Base-by-base conservation (phyloP, 1,140 invertebrate species). In the Hyles euphorbiae region DNA sequence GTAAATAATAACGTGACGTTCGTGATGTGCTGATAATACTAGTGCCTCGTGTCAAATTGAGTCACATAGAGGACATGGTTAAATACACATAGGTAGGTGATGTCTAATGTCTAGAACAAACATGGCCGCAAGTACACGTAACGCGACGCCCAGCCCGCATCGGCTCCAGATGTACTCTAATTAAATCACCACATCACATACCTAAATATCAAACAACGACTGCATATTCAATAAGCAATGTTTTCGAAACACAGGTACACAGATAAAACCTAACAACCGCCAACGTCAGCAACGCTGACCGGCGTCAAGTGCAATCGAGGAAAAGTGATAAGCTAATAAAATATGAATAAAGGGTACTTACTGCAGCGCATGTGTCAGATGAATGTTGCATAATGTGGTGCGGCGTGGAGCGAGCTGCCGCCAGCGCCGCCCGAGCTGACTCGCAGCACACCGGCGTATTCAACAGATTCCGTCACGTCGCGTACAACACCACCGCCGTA, bases 21-120 rank as follows among this genome's bases (percentile, higher is more conserved):
- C 53, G 12, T 63, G 49, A 53, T 53, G 50, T 11, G 11, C 9
- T 63, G 66, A 72, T 68, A 68, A 67, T 45, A 48, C 48, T 52
- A 52, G 56, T 61, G 57, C 51, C 48, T 71, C 36, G 44, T 58
- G 48, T 50, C 43, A 54, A 44, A 57, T 53, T 60, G 60, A 68
- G 61, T 68, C 60, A 61, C 48, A 46, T 67, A 67, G 61, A 73
- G 70, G 63, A 70, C 64, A 58, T 51, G 46, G 51, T 40, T 33
- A 48, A 44, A 61, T 40, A 50, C 53, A 65, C 50, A 53, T 60
- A 72, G 61, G 55, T 59, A 63, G 63, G 65, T 70, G 61, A 62
- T 65, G 51, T 58, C 65, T 77, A 72, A 68, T 70, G 67, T 68
- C 64, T 76, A 78, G 61, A 75, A 78, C 69, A 81, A 80, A 81